Base-by-base conservation (phyloP, 2,888 invertebrate genomes). In the Coleophora deauratella region DNA sequence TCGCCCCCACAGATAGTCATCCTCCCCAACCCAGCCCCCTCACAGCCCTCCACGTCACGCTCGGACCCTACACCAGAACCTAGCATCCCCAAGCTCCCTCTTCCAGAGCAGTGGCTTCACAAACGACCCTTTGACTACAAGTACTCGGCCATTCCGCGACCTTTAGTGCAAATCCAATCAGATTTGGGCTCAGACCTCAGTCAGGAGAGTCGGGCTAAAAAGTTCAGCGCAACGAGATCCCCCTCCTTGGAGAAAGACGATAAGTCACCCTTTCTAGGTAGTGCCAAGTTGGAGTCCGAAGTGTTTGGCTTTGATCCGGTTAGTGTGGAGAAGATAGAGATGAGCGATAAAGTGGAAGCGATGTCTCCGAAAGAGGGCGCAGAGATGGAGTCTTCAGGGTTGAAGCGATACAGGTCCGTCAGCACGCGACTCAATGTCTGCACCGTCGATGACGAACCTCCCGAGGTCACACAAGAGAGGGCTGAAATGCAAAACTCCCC, bases 191-290 rank as follows among this genome's bases (percentile, higher is more conserved):
- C 70, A 0, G 80, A 81, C 33, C 49, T 78, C 33, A 56, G 55
- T 2, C 71, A 73, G 35, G 80, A 76, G 38, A 55, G 69, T 1
- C 60, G 75, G n/a, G 64, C 73, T 1, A 81, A 78, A 42, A 82
- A 79, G 44, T 84, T 56, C 48, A 84, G 86, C 41, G 85, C 79
- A 0, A 85, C 86, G 0, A 57, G 86, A 9, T 86, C 86, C 0
- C 86, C 86, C 0, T 86, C 86, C 0, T 54, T 86, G n/a, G 86
- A 86, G 44, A 85, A 84, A 51, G 86, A 86, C 78, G 86, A 86
- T 2, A 85, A 80, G 42, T 78, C 80, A 0, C 86, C 86, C 7
- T 81, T 85, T 42, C 46, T 73, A 9, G 49, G 51, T 14, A 69
- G 69, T 44, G 75, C 73, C 1, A 72, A 69, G 35, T 77, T 72